A percentile compares a stretch with the other conserved stretches of the same genome.
Evolutionary conservation across 1,140 invertebrate species (phyloP).

Genomic region (Drosophila hydei): DNA sequence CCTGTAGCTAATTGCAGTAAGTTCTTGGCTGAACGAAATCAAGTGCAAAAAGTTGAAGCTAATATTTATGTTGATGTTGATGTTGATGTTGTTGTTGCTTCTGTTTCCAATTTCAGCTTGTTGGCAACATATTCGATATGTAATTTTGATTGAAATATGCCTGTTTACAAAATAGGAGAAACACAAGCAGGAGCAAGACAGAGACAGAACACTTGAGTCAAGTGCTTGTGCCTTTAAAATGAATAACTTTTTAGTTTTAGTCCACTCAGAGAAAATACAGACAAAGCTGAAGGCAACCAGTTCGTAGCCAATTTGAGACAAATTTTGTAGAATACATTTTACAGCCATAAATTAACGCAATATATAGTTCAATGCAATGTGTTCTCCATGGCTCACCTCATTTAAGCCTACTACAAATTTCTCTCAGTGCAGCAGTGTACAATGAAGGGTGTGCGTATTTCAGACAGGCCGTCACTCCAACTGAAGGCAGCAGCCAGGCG

Average conservation of each 20-base stretch:
- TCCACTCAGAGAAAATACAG: conserved; percentile 33
- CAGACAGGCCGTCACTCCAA: conserved; percentile 66
- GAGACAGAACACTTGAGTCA: conserved; percentile 21
- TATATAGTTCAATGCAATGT: background rate
- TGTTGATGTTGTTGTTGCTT: conserved; percentile 21
- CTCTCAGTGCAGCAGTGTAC: conserved; percentile 41
- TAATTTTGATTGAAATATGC: conserved; percentile 81
- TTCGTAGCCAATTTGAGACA: background rate
- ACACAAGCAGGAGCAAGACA: conserved; percentile 33
- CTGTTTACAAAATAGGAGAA: conserved; percentile 62
- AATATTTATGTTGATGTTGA: conserved; percentile 12
- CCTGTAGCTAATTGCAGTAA: conserved; percentile 77
- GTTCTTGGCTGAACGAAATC: conserved; percentile 40
- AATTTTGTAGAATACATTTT: background rate
- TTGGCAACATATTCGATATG: conserved; percentile 65
- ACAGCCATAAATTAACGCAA: background rate
- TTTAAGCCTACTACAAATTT: background rate
- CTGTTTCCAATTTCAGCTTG: conserved; percentile 42
- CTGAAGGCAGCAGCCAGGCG: conserved; percentile 12
- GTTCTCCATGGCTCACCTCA: background rate
- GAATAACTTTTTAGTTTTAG: conserved; percentile 53
- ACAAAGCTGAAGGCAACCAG: no score
- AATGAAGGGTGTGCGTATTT: conserved; percentile 72
- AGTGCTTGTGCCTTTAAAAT: conserved; percentile 50
- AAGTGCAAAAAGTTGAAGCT: conserved; percentile 19